These are phyloP conservation scores for Shargacucullia verbasci DNA, from an alignment of 2,888 invertebrate genomes.

Conservation along the genomic window DNA sequence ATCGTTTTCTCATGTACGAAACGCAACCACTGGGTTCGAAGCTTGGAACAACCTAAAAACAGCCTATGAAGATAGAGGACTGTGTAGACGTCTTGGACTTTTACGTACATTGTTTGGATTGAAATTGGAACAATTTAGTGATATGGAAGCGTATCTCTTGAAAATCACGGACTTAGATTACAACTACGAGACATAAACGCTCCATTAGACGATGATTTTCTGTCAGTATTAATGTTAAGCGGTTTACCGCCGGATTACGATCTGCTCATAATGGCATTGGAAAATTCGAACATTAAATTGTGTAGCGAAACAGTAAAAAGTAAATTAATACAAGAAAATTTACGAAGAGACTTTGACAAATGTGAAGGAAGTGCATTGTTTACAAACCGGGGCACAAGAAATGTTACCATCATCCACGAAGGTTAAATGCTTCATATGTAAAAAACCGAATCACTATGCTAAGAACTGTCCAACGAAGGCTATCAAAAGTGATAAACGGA, in stretches of 20 bases:
- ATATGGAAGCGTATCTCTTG: conserved; percentile 7
- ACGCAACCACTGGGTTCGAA: conserved; percentile 1
- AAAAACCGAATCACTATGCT: not conserved
- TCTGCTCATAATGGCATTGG: not conserved
- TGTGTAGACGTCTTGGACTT: conserved; percentile 5
- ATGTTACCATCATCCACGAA: too few species aligned
- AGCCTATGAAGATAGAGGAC: conserved; percentile 10
- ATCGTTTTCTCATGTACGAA: conserved; percentile 11
- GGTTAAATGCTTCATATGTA: not conserved
- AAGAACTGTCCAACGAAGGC: not conserved
- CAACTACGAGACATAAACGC: not conserved
- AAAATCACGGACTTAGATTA: conserved; percentile 4
- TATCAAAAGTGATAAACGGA: not conserved
- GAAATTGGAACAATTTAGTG: conserved; percentile 1
- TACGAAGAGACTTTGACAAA: not conserved
- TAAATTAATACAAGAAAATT: not conserved
- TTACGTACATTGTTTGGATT: conserved; percentile 13
- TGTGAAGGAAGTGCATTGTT: not conserved
- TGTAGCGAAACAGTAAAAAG: not conserved
- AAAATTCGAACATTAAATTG: conserved; percentile 1
- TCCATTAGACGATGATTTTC: too few species aligned
- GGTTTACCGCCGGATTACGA: not conserved
- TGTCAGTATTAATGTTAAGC: not conserved
- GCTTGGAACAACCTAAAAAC: conserved; percentile 7
- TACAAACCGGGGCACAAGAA: not conserved